Percentiles rank a stretch among this genome's conserved stretches.
Evolutionary conservation across 2,888 invertebrate species (phyloP).

Genomic region (Zygogramma bicolorata): DNA sequence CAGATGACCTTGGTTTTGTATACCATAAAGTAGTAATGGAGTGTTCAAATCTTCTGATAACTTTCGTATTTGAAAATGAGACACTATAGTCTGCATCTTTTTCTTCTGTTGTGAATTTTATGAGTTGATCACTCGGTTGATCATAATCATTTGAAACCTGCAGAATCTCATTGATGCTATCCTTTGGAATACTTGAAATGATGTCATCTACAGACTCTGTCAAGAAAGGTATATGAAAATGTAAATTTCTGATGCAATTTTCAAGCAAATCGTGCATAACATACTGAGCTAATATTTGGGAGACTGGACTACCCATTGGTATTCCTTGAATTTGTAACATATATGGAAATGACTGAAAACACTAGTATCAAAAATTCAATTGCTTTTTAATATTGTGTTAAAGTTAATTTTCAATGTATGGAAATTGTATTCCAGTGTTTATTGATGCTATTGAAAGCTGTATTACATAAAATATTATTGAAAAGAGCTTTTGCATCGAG

Average conservation of each 20-base stretch:
- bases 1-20: slow-evolving; percentile 33
- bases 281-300: slow-evolving; percentile 29
- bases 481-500: no score
- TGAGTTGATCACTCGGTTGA: no score
- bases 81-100: slow-evolving; percentile 14
- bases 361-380: no score
- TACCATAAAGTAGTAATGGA: slow-evolving; percentile 36
- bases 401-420: no score
- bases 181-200: slow-evolving; percentile 1
- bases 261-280: slow-evolving; percentile 34
- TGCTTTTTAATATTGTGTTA: no score
- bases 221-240: slow-evolving; percentile 22
- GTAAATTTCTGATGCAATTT: slow-evolving; percentile 15
- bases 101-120: slow-evolving; percentile 18
- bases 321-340: slow-evolving; percentile 27
- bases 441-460: no score
- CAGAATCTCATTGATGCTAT: not conserved
- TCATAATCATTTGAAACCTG: slow-evolving; percentile 8
- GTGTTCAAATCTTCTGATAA: slow-evolving; percentile 29
- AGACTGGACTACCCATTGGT: slow-evolving; percentile 27
- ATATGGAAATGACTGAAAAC: no score
- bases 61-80: slow-evolving; percentile 33
- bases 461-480: no score
- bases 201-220: slow-evolving; percentile 37
- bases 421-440: no score